Evolutionary conservation across 1,140 invertebrate species (phyloP).

Genomic region (Bombus affinis): DNA sequence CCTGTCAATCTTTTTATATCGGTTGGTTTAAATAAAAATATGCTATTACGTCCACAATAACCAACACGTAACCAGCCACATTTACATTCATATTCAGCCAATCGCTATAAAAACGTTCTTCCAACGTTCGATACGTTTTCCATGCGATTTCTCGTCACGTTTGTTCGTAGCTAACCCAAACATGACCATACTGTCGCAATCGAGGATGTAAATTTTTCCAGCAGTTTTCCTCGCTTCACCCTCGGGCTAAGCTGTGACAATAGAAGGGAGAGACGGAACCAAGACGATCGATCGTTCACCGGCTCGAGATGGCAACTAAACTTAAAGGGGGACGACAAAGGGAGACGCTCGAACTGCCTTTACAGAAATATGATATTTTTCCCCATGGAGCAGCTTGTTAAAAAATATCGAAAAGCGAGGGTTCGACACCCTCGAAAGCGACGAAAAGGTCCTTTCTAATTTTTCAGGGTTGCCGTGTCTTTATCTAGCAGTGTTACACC

Average conservation of each 20-base stretch:
- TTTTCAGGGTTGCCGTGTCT: slow-evolving; percentile 62
- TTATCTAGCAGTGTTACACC: neutral
- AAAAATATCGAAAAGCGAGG: slow-evolving; percentile 75
- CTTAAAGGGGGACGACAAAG: slow-evolving; percentile 61
- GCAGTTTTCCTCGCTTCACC: slow-evolving; percentile 60
- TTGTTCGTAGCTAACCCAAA: neutral
- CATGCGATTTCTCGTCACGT: neutral
- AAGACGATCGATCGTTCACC: slow-evolving; percentile 62
- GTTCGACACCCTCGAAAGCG: slow-evolving; percentile 65
- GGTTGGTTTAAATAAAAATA: too few species aligned
- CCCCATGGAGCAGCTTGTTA: slow-evolving; percentile 70
- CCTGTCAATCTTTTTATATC: too few species aligned
- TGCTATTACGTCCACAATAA: too few species aligned
- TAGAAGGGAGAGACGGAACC: slow-evolving; percentile 69
- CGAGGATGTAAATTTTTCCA: slow-evolving; percentile 75
- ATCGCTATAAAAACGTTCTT: neutral
- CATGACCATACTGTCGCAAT: slow-evolving; percentile 2
- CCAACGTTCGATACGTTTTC: neutral
- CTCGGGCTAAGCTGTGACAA: slow-evolving; percentile 75
- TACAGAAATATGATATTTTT: slow-evolving; percentile 78
- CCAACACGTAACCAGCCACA: neutral
- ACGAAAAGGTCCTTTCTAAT: slow-evolving; percentile 55
- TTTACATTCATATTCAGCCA: neutral
- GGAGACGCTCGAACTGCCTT: slow-evolving; percentile 53
- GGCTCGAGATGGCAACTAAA: slow-evolving; percentile 68